Evolutionary conservation across 2,797 vertebrate species (phyloP), one percentile per base, ranked within the genome.

Genomic region (Ammospiza maritima): DNA sequence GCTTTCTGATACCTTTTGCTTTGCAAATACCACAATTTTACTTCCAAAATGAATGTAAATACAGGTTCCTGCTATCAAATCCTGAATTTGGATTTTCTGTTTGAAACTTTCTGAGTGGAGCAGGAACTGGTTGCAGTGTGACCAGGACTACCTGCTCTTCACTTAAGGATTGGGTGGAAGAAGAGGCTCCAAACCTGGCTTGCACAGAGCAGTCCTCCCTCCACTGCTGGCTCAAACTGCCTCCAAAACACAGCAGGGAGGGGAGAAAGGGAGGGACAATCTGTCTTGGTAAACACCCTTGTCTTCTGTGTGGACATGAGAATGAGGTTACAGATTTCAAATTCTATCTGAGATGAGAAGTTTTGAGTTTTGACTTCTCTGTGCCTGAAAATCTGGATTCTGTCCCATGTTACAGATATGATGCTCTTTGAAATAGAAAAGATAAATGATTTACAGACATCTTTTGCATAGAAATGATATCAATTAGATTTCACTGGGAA

Each of bases 401-500:
- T 96, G 56, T 71, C 53, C 57, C 93, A 85, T 60, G 77, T 96
- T 85, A 95, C 90, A 96, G 78, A 90, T 71, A 91, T 5, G 88
- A 95, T 95, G 79, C 51, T 96, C 50, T 94, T 91, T 81, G 82
- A 96, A 93, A 95, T 38, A 96, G 84, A 92, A 91, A 96, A 90
- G 95, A 96, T 95, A 96, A 96, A 95, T 94, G 91, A 64, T 96
- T 96, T 81, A 96, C 91, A 97, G 94, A 97, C 93, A 89, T 88
- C 88, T 97, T 95, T 97, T 94, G 83, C 91, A 97, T 89, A 91
- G 84, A 97, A 97, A 97, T 75, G 18, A 85, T 95, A 96, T 97
- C 95, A 96, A 96, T 96, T 88, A 95, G 62, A 91, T 97, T 94
- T 97, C 95, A 89, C 90, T 95, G 93, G 95, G 92, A 97, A 97